Evolutionary conservation across 2,113 vertebrate species (phyloP), one percentile per base, ranked within the genome.

Genomic region (Irena cyanogastra): DNA sequence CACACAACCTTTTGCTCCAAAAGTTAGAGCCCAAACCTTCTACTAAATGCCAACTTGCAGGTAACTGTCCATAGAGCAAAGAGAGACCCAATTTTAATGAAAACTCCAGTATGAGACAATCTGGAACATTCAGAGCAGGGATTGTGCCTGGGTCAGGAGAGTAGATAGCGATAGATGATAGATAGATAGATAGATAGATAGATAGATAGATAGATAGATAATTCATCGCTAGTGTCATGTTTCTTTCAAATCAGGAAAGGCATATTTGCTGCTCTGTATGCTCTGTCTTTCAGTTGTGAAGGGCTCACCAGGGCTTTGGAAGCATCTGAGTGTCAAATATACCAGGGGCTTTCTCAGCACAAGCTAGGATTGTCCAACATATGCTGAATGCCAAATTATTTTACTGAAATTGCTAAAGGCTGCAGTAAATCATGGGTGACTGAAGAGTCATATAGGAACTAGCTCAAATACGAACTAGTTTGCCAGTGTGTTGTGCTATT

Each of bases 171-270:
- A 21, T 2, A 33, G 24, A 14, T 21, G 18, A 10, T 33, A 23
- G 15, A 45, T 28, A 57, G n/a, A 35, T 6, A 54, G 31, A 42
- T 9, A 31, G 10, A 28, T 23, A 7, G 24, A 69, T 18, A 8
- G 59, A 37, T 23, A 6, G 23, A 63, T 26, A 9, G 23, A 72
- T 15, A 10, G 68, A 71, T 13, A 68, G 26, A 33, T 8, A 68
- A 63, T 42, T 65, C 4, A 15, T 74, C 37, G 52, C 45, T 21
- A 69, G 27, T 63, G 30, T 28, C 30, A 16, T 0, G 0, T 70
- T 94, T 87, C 49, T 41, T 79, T 79, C 23, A 2, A 8, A 9
- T 49, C 37, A 76, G 41, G 53, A 85, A 82, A 76, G 21, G 4
- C 30, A n/a, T 13, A 11, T 19, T 52, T 90, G 30, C 19, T 33